Evolutionary conservation across 1,140 invertebrate genomes (phyloP), one percentile per base, ranked within the genome.

Genomic region (Zaprionus vittiger): DNA sequence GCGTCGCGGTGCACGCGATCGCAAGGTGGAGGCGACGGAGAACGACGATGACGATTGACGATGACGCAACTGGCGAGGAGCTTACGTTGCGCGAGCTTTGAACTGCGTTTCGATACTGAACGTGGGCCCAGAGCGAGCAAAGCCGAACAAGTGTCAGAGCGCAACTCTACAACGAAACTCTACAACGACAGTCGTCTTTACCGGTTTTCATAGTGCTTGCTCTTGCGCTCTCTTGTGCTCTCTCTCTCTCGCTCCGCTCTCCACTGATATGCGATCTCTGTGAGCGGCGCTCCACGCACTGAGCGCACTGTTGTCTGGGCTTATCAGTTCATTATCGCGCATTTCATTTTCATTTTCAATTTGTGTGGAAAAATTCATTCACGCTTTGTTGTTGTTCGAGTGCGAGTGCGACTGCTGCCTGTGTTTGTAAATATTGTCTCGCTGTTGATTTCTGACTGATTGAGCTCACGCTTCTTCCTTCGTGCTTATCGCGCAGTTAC

Each of bases 301-400:
- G 59, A 47, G 57, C 62, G 54, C 28, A 4, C 47, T 60, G 59
- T 62, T 52, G 38, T 74, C 64, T 68, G 64, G 64, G 74, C 80
- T 86, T 86, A 86, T 86, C 83, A 86, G 84, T 76, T 81, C 68
- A 78, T 79, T 89, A 87, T 83, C 83, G 75, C 67, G 61, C 76
- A 72, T 74, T 79, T 81, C 81, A 55, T 85, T 84, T 80, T 79
- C 79, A 73, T 62, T 87, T 87, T 84, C 80, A 80, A 87, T 87
- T 87, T 87, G 80, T 82, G 78, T 76, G 68, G 78, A 87, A 82
- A 70, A 80, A 87, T 87, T 87, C 84, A 87, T 87, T 87, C 84
- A 87, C 84, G 80, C 84, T 72, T 85, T 54, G 59, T 59, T 80
- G 59, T 84, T 66, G 59, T 65, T 3, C 26, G 26, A 9, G 26